Percentiles rank a stretch among this genome's conserved stretches.
phyloP scores from a whole-genome alignment of 2,888 invertebrate genomes.

The Lithosia quadra region DNA sequence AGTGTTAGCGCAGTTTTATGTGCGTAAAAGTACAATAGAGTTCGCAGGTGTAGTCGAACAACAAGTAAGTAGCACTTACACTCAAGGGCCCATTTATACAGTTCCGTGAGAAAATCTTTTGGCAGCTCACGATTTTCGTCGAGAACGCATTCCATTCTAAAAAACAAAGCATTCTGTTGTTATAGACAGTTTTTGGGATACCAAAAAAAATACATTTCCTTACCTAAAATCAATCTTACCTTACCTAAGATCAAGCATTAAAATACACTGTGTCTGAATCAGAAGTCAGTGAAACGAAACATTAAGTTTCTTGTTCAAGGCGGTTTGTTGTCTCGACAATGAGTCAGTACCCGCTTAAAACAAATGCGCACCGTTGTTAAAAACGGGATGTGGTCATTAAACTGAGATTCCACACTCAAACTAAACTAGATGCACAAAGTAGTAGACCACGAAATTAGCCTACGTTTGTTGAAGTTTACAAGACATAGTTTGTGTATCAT shows the following conservation, averaged over 20 bases:
- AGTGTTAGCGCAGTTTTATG: constrained; percentile 32
- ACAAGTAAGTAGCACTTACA: constrained; percentile 87
- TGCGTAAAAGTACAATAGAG: constrained; percentile 53
- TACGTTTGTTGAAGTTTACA: constrained; percentile 4
- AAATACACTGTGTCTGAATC: constrained; percentile 52
- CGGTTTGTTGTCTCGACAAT: constrained; percentile 75
- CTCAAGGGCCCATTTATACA: constrained; percentile 94
- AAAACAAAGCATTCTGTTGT: constrained; percentile 63
- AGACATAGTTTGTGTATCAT: constrained; percentile 6
- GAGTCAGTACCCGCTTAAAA: constrained; percentile 78
- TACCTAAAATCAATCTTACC: neutral
- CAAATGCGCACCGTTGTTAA: constrained; percentile 74
- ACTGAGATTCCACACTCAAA: constrained; percentile 78
- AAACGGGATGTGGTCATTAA: constrained; percentile 85
- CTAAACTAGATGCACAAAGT: constrained; percentile 55
- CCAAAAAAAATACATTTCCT: constrained; percentile 3
- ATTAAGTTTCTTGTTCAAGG: constrained; percentile 71
- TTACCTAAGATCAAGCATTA: constrained; percentile 53
- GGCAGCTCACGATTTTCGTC: constrained; percentile 88
- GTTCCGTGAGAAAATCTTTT: constrained; percentile 89
- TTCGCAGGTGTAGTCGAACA: constrained; percentile 43
- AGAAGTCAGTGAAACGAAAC: constrained; percentile 66
- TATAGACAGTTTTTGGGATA: constrained; percentile 19
- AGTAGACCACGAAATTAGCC: constrained; percentile 46
- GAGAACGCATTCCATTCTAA: constrained; percentile 88